These are phyloP conservation scores for Stenopsyche tienmushanensis DNA, from an alignment of 1,140 invertebrate genomes.

Conservation along the genomic window DNA sequence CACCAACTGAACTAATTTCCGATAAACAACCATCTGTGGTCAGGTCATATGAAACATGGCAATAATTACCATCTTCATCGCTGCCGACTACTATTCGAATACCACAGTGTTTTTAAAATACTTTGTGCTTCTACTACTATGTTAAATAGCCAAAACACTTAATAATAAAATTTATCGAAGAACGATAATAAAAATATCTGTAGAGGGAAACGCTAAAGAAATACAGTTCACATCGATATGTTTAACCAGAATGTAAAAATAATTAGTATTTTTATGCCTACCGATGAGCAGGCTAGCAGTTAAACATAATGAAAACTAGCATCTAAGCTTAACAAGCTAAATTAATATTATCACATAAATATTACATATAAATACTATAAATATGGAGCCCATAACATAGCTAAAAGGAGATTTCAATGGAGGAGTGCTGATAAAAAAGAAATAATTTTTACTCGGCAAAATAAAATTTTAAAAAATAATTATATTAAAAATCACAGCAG, in stretches of 20 bases:
- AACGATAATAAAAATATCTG: background rate
- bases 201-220: background rate
- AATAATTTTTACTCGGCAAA: constrained; percentile 1
- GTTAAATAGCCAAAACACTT: constrained; percentile 15
- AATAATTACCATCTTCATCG: background rate
- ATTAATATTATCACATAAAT: constrained; percentile 41
- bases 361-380: constrained; percentile 36
- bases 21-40: no score
- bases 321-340: constrained; percentile 36
- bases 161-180: constrained; percentile 10
- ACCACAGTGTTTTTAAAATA: constrained; percentile 23
- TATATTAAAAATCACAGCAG: constrained; percentile 23
- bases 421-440: background rate
- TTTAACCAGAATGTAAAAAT: background rate
- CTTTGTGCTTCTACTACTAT: constrained; percentile 26
- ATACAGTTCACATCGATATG: background rate
- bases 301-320: constrained; percentile 35
- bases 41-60: no score
- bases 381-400: constrained; percentile 27
- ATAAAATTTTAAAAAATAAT: constrained; percentile 5
- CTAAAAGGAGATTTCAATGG: constrained; percentile 11
- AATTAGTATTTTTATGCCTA: background rate
- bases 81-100: background rate
- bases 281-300: background rate
- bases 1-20: no score